Conservation (phyloP, 2,888 invertebrate genomes). For the Phengaris alcon region DNA sequence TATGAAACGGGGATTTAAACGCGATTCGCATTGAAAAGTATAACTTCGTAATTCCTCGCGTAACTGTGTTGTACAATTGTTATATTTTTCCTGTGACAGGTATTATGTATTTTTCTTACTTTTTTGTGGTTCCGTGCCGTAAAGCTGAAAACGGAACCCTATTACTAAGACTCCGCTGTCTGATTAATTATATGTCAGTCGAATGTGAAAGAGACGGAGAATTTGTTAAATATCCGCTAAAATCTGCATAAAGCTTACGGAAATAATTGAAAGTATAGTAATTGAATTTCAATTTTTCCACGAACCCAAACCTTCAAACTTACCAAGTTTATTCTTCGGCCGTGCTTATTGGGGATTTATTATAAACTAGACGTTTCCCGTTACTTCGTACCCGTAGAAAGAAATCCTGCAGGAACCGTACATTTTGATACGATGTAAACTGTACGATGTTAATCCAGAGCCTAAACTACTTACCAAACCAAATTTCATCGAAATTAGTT, state of each 20-base stretch:
- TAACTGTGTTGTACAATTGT: neutral
- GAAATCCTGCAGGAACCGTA: too few species aligned
- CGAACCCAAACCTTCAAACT: neutral
- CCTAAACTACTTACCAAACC: too few species aligned
- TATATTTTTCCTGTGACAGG: neutral
- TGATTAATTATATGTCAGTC: too few species aligned
- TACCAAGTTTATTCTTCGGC: neutral
- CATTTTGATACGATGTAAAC: too few species aligned
- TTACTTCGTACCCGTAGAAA: too few species aligned
- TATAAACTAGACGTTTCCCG: neutral
- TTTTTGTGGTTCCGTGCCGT: too few species aligned
- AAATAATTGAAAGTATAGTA: neutral
- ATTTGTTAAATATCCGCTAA: neutral
- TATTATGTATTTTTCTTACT: neutral
- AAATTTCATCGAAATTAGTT: too few species aligned
- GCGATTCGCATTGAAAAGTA: constrained; percentile 1
- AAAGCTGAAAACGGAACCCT: too few species aligned
- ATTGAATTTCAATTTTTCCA: neutral
- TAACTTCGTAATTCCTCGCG: neutral
- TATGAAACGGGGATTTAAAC: neutral
- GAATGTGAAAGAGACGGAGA: too few species aligned
- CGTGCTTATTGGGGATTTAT: neutral
- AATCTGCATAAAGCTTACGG: neutral
- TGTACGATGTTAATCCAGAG: too few species aligned
- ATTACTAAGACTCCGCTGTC: neutral